Percentiles rank a stretch among this genome's conserved stretches.
Evolutionary conservation across 2,888 invertebrate species (phyloP).

Genomic region (Epistrophella euchroma): DNA sequence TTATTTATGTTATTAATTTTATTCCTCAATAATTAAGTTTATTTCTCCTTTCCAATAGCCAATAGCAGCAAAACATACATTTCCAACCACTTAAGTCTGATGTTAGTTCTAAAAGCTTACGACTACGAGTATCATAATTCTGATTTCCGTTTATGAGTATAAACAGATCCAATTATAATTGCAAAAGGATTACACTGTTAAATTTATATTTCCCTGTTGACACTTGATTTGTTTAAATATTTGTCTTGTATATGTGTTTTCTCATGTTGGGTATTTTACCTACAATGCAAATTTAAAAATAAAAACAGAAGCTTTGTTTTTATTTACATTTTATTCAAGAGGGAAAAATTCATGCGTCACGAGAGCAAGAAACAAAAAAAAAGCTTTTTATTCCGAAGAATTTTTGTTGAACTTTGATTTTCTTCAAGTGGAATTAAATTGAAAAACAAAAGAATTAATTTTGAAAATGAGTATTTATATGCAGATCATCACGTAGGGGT

Average conservation of each 20-base stretch:
- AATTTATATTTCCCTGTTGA: slow-evolving; percentile 28
- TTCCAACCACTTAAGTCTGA: too few species aligned
- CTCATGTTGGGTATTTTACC: not conserved
- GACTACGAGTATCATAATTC: not conserved
- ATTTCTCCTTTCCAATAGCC: too few species aligned
- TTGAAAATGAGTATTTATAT: not conserved
- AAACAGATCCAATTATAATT: not conserved
- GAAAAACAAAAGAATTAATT: not conserved
- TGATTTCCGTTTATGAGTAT: not conserved
- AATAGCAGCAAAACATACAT: too few species aligned
- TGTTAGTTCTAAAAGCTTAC: not conserved
- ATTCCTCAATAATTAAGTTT: too few species aligned
- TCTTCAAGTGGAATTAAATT: slow-evolving; percentile 15
- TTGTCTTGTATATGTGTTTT: slow-evolving; percentile 7
- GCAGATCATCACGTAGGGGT: slow-evolving; percentile 2
- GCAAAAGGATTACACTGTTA: not conserved
- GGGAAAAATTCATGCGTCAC: slow-evolving; percentile 48
- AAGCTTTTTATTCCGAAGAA: slow-evolving; percentile 31
- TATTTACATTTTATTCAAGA: slow-evolving; percentile 40
- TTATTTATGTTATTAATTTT: too few species aligned
- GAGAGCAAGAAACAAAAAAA: not conserved
- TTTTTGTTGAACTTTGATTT: slow-evolving; percentile 33
- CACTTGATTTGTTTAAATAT: slow-evolving; percentile 24
- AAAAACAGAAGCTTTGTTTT: slow-evolving; percentile 37
- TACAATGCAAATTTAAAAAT: slow-evolving; percentile 37